Evolutionary conservation across 2,113 vertebrate genomes (phyloP), one percentile per base, ranked within the genome.

Genomic region (Eolophus roseicapilla): DNA sequence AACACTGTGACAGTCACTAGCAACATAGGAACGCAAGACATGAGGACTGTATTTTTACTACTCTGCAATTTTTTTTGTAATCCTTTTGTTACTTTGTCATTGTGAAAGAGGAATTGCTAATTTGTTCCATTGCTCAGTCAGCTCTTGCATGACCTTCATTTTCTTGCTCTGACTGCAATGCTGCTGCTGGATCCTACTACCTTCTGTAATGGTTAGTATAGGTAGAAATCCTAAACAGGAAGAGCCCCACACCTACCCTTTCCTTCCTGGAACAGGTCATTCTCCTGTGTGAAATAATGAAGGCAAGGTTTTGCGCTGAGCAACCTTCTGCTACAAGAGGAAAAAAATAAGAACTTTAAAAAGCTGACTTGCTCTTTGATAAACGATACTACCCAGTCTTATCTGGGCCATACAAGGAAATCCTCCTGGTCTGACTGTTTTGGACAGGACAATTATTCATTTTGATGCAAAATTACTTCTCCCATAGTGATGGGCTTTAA

Each of bases 31-130:
- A 60, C 19, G 10, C 6, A 17, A 33, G 18, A 39, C 25, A 28
- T 4, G 39, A 62, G 25, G 23, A 24, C 11, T 29, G 4, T 73
- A 19, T 62, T 69, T 74, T 89, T 81, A 62, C 6, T 65, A 15
- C 5, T 74, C 21, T 63, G 27, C 31, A 63, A 28, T 39, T 63
- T 57, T 33, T 29, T 79, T 31, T 46, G 47, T 10, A 74, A 19
- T 82, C 11, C 2, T 41, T 16, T 33, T 53, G 7, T 25, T 65
- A 33, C 21, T 81, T 74, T 70, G 50, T 8, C 18, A 0, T 0
- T 37, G 46, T 27, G 49, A 49, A 60, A 25, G 16, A 63, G 16
- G 4, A 10, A 41, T 44, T 80, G n/a, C 31, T 24, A 3, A 5
- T 43, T 53, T 60, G n/a, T 53, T 70, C 31, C 16, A 11, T 11